Base-by-base conservation (phyloP, 2,113 vertebrate species). In the Bos indicus region DNA sequence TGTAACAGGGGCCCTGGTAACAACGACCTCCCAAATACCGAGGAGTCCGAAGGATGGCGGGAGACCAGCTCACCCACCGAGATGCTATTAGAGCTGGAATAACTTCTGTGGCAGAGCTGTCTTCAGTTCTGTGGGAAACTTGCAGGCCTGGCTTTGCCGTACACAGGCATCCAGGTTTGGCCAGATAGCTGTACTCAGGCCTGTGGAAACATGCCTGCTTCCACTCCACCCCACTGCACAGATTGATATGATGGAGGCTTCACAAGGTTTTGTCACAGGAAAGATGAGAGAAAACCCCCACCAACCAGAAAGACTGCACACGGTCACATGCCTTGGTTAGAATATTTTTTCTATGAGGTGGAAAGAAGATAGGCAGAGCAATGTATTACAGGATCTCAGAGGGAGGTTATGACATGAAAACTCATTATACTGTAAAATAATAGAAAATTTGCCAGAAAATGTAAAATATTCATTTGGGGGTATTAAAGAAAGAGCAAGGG, bases 41-140 rank as follows among this genome's bases (percentile, higher is more conserved):
- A 94, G 88, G 77, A 71, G 46, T 51, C 78, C 57, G 5, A 14
- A 92, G 92, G 57, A 96, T 93, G 96, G 90, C 86, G 91, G 78
- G 62, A 96, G 71, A 85, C 95, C 95, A 96, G 71, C 81, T 97
- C 83, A 25, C 94, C 96, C 78, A 28, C 15, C 1, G 91, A 89
- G 95, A 62, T 3, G n/a, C 92, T 67, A 40, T 64, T 60, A 36
- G 36, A 77, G 83, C 87, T 98, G 97, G 97, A 97, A 89, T 7
- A 10, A 59, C 94, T 97, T 98, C 96, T 97, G 93, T 97, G 83
- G 52, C 71, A 28, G 71, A 43, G 81, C 90, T 87, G 93, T 86
- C 94, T 93, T 87, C 94, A 46, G 92, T 56, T 90, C 60, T 25
- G 93, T 28, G 71, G 93, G 71, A 52, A 43, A 28, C 1, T 25